Evolutionary conservation across 2,797 vertebrate species (phyloP).

Genomic region (Microtus californicus): DNA sequence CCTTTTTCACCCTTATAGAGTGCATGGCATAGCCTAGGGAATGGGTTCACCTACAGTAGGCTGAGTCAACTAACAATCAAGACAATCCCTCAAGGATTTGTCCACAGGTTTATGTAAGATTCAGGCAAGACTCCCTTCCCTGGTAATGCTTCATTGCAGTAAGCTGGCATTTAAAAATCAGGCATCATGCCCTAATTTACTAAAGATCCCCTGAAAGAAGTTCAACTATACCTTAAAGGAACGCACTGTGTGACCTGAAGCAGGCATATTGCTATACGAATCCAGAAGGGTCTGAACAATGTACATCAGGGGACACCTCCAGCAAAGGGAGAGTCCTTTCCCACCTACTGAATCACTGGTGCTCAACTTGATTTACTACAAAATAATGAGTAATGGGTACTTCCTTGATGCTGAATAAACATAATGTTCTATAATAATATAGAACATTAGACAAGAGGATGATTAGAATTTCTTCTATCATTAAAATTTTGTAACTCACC

Average conservation of each 20-base stretch:
- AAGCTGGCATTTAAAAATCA: background rate
- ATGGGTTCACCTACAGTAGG: background rate
- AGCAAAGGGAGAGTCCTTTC: background rate
- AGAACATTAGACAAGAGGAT: background rate
- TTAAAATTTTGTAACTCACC: background rate
- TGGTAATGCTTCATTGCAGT: background rate
- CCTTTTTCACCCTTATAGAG: background rate
- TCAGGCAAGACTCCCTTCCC: background rate
- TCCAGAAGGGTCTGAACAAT: background rate
- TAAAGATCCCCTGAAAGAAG: background rate
- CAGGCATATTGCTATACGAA: background rate
- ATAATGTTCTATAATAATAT: background rate
- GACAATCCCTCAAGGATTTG: background rate
- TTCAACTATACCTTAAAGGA: background rate
- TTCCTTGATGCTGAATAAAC: background rate
- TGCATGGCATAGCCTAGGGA: background rate
- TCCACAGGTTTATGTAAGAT: background rate
- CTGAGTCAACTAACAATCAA: background rate
- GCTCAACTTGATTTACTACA: background rate
- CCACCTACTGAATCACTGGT: background rate
- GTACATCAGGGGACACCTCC: accelerated
- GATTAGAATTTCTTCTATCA: background rate
- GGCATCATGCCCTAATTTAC: background rate
- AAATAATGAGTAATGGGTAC: background rate
- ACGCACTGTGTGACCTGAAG: background rate